Conservation (phyloP, 2,888 invertebrate genomes). For the Sarcophaga rosellei region DNA sequence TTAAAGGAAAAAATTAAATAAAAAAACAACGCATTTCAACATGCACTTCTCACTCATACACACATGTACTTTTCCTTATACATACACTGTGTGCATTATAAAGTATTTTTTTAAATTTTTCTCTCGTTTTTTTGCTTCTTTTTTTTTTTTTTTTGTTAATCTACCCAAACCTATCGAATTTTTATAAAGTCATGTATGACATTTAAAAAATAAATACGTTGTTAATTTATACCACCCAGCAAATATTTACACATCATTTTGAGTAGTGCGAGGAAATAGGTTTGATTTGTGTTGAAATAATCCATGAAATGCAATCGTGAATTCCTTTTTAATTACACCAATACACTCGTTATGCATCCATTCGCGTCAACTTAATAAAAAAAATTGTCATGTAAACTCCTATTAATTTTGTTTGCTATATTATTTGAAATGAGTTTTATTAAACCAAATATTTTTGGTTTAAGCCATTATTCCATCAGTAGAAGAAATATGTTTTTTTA, state of each 20-base stretch:
- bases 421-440: no score
- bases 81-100: conserved; percentile 10
- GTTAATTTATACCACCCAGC: background rate
- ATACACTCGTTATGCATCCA: conserved; percentile 7
- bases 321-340: no score
- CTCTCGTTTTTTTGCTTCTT: no score
- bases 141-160: background rate
- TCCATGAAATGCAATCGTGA: no score
- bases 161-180: conserved; percentile 6
- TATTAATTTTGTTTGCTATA: no score
- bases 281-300: no score
- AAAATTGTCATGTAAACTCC: no score
- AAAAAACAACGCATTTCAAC: background rate
- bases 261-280: no score
- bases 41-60: background rate
- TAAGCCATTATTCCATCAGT: no score
- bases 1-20: no score
- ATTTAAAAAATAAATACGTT: background rate
- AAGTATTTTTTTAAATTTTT: conserved; percentile 27
- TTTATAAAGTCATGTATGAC: conserved; percentile 35
- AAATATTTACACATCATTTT: background rate
- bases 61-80: background rate
- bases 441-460: no score
- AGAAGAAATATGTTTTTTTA: no score
- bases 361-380: background rate